A percentile compares a stretch with the other conserved stretches of the same genome.
Evolutionary conservation across 2,888 invertebrate species (phyloP).

Genomic region (Scaptomyza reducta): DNA sequence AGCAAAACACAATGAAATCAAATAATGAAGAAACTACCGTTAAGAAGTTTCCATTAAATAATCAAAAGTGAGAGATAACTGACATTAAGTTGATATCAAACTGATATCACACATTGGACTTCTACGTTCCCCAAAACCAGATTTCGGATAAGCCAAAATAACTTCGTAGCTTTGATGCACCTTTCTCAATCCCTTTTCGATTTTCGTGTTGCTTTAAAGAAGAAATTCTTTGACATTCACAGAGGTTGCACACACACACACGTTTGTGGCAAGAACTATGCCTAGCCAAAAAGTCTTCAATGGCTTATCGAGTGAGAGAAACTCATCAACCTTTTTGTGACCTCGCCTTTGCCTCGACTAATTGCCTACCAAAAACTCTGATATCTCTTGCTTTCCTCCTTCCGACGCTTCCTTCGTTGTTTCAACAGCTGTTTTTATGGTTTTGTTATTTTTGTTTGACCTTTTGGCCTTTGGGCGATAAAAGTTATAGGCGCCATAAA

Average conservation of each 20-base stretch:
- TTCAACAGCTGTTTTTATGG: constrained; percentile 54
- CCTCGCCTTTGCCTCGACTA: constrained; percentile 32
- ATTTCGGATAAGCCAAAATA: too few relatives aligned
- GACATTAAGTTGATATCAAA: background rate
- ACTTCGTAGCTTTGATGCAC: too few relatives aligned
- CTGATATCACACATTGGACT: background rate
- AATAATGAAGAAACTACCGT: background rate
- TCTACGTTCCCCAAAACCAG: too few relatives aligned
- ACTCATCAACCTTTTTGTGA: constrained; percentile 43
- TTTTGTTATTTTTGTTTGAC: constrained; percentile 45
- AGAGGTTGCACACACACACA: background rate
- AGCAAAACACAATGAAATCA: background rate
- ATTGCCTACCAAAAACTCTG: background rate
- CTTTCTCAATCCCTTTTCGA: too few relatives aligned
- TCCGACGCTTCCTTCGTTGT: background rate
- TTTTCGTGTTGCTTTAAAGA: too few relatives aligned
- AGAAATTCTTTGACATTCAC: constrained; percentile 13
- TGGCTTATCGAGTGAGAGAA: constrained; percentile 28
- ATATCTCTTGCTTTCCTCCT: background rate
- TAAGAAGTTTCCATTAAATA: background rate
- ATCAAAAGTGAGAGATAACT: background rate
- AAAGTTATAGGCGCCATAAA: constrained; percentile 74
- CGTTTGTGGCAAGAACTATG: constrained; percentile 15
- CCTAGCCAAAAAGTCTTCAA: constrained; percentile 3
- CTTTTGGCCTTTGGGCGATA: constrained; percentile 58